Conservation (phyloP, 2,113 vertebrate species). For the Hippocampus comes region DNA sequence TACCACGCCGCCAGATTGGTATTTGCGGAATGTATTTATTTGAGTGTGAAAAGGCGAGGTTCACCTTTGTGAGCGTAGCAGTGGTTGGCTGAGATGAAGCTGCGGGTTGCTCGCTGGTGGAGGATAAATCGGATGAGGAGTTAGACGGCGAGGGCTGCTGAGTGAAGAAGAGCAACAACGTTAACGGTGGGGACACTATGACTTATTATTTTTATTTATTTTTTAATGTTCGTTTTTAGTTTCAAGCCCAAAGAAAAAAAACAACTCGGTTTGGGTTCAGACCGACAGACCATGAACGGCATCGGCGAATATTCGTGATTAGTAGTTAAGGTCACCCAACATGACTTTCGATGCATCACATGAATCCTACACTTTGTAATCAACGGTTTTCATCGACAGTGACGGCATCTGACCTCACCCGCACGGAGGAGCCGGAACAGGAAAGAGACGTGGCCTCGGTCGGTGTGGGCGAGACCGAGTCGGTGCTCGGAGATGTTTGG, state of each 20-base stretch:
- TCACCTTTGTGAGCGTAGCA: conserved; percentile 79
- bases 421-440: conserved; percentile 45
- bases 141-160: conserved; percentile 76
- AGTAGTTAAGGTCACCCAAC: too few species aligned
- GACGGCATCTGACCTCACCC: conserved; percentile 35
- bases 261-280: not conserved
- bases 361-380: not conserved
- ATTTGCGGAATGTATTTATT: not conserved
- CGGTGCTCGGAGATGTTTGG: conserved; percentile 82
- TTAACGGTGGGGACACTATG: not conserved
- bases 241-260: too few species aligned
- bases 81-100: conserved; percentile 59
- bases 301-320: too few species aligned
- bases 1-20: too few species aligned
- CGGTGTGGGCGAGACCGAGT: conserved; percentile 74
- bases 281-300: not conserved
- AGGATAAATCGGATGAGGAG: conserved; percentile 74
- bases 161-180: conserved; percentile 29
- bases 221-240: too few species aligned
- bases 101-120: conserved; percentile 55
- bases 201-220: not conserved
- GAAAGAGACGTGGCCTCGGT: conserved; percentile 70
- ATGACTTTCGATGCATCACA: not conserved
- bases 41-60: conserved; percentile 3
- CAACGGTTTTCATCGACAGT: not conserved